These are phyloP conservation scores for Heteromormyrus szaboi DNA, from an alignment of 2,797 vertebrate genomes.

Conservation along the genomic window DNA sequence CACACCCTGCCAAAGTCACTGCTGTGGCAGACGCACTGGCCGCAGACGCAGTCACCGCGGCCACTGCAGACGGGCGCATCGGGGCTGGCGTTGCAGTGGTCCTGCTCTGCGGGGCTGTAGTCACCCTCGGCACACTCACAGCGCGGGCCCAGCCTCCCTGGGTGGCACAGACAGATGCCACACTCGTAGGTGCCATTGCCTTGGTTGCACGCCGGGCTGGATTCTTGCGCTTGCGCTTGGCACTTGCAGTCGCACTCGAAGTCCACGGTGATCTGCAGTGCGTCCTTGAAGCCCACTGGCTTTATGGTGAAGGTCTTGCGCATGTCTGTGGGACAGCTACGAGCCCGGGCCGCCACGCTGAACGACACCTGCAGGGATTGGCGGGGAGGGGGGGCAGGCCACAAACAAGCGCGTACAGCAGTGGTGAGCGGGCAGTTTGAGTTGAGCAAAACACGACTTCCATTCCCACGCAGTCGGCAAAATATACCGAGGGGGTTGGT, in stretches of 20 bases:
- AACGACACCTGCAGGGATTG: constrained; percentile 77
- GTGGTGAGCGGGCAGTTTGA: neutral
- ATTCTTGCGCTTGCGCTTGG: constrained; percentile 58
- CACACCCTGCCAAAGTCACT: constrained; percentile 89
- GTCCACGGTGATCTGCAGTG: constrained; percentile 70
- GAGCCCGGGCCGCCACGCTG: constrained; percentile 83
- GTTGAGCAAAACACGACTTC: neutral
- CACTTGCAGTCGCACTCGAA: constrained; percentile 84
- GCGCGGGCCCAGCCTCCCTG: constrained; percentile 77
- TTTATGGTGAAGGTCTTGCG: constrained; percentile 89
- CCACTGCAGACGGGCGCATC: constrained; percentile 75
- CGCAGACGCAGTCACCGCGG: constrained; percentile 87
- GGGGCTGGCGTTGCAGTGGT: constrained; percentile 69
- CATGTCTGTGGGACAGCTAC: constrained; percentile 75
- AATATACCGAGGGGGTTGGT: neutral
- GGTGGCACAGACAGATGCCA: constrained; percentile 81
- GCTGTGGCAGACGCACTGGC: constrained; percentile 89
- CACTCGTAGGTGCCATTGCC: constrained; percentile 91
- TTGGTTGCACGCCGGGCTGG: constrained; percentile 68
- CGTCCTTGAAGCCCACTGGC: constrained; percentile 91
- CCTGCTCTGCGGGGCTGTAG: constrained; percentile 74
- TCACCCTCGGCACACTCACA: constrained; percentile 92
- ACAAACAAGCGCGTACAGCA: neutral
- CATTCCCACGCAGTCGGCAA: neutral
- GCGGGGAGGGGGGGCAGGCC: neutral